Conservation (phyloP, 2,797 vertebrate genomes). For the Anguilla megastoma region DNA sequence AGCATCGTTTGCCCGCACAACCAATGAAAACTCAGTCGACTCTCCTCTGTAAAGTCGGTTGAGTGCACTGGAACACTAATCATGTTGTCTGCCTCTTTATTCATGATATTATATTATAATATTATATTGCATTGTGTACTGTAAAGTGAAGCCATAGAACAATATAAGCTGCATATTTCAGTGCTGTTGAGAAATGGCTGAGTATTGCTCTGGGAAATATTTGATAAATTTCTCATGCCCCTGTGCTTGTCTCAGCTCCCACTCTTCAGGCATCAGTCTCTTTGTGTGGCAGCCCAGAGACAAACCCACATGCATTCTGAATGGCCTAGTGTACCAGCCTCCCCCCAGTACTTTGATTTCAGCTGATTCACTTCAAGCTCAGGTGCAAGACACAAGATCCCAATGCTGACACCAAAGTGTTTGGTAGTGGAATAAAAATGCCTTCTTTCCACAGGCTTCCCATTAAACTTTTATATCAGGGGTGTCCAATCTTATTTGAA, state of each 20-base stretch:
- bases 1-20: not conserved
- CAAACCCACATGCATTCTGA: not conserved
- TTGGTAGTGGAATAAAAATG: not conserved
- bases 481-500: too few species aligned
- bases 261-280: not conserved
- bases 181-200: not conserved
- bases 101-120: not conserved
- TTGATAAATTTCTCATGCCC: not conserved
- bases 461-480: too few species aligned
- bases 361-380: not conserved
- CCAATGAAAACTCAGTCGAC: not conserved
- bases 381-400: not conserved
- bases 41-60: not conserved
- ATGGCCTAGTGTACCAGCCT: too few species aligned
- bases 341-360: constrained; percentile 4
- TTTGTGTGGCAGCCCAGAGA: not conserved
- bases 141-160: not conserved
- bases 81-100: too few species aligned
- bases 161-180: not conserved
- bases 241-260: not conserved
- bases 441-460: not conserved
- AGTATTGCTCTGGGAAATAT: not conserved
- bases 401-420: not conserved
- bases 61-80: not conserved
- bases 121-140: not conserved